Evolutionary conservation across 53 echinoderm and acorn worm species (phyloP), one percentile per base, ranked within the genome.

Genomic region (Holothuria scabra): DNA sequence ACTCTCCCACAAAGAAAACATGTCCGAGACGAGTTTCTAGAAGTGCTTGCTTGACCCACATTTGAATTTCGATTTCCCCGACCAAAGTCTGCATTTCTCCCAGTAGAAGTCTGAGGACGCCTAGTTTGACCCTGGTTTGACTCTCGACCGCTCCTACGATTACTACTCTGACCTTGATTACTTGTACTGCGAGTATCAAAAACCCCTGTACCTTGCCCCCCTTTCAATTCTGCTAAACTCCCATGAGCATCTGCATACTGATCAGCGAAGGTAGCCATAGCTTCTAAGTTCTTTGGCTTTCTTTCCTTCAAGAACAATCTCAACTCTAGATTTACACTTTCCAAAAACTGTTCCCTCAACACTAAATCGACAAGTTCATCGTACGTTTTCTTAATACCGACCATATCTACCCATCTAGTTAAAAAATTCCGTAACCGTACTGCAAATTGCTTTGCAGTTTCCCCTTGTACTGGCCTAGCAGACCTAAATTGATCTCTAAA

Each of bases 341-440:
- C 18, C 78, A 78, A 56, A 78, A 52, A 78, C 21, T 78, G 78
- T 78, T 25, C 78, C 8, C 26, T 78, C 13, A 49, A 78, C 23
- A 49, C 58, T 21, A 29, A 56, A 52, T 24, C 26, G 4, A 21
- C 23, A 41, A 78, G 55, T 24, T 78, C 22, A 9, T 78, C 11
- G 56, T 23, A 33, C n/a, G n/a, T n/a, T n/a, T n/a, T n/a, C n/a
- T n/a, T n/a, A n/a, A n/a, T n/a, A n/a, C n/a, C n/a, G n/a, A n/a
- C n/a, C n/a, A n/a, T n/a, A n/a, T n/a, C n/a, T n/a, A n/a, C n/a
- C n/a, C n/a, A n/a, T n/a, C n/a, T n/a, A n/a, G n/a, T n/a, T n/a
- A n/a, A n/a, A n/a, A n/a, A n/a, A n/a, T n/a, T n/a, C n/a, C n/a
- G n/a, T n/a, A n/a, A n/a, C n/a, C n/a, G n/a, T n/a, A n/a, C n/a